Evolutionary conservation across 2,888 invertebrate species (phyloP).

Genomic region (Dasypogon diadema): DNA sequence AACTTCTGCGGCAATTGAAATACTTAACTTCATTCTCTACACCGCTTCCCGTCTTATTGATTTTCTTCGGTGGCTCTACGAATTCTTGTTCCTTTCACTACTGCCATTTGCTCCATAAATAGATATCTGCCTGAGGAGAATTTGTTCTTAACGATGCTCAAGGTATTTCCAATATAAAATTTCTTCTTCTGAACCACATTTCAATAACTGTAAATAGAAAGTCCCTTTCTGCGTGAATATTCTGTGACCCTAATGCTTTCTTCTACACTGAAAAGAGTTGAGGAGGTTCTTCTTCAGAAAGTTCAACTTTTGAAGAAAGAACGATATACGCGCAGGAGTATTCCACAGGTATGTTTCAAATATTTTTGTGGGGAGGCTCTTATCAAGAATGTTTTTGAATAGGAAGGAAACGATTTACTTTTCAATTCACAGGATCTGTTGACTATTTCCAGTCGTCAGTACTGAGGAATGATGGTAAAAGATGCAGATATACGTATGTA

Average conservation of each 20-base stretch:
- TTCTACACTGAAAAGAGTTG: constrained; percentile 23
- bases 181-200: constrained; percentile 54
- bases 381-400: constrained; percentile 8
- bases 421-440: neutral
- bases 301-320: constrained; percentile 7
- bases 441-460: constrained; percentile 10
- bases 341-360: constrained; percentile 7
- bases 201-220: constrained; percentile 55
- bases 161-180: constrained; percentile 56
- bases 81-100: constrained; percentile 41
- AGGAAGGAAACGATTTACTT: constrained; percentile 2
- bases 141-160: constrained; percentile 54
- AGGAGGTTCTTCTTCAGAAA: constrained; percentile 22
- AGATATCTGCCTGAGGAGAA: constrained; percentile 54
- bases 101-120: constrained; percentile 22
- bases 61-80: constrained; percentile 22
- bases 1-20: constrained; percentile 32
- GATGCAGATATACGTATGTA: neutral
- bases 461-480: neutral
- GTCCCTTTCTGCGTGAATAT: constrained; percentile 17
- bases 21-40: constrained; percentile 51
- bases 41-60: constrained; percentile 44
- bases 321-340: neutral
- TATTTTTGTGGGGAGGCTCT: neutral
- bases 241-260: constrained; percentile 19